Evolutionary conservation across 2,888 invertebrate species (phyloP), one percentile per base, ranked within the genome.

Genomic region (Limnephilus auricula): DNA sequence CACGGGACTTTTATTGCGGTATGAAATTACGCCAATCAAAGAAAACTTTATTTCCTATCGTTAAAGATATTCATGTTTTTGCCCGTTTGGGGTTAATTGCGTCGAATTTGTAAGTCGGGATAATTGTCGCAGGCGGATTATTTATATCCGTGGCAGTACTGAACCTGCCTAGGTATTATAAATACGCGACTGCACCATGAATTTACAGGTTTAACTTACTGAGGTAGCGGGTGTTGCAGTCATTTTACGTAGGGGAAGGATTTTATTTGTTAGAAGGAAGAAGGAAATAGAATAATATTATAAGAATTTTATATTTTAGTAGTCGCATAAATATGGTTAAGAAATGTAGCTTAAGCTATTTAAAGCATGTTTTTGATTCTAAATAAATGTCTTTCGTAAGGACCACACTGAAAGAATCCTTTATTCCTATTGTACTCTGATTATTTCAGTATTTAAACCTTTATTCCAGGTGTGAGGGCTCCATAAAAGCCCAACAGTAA

Each of bases 1-100:
- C 91, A 65, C 90, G 91, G 78, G 90, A 92, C 90, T 91, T 92
- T 92, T 92, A 92, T 92, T 89, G 89, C 92, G 79, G 89, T 83
- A 86, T 91, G 85, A 92, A 92, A 92, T 90, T 79, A 89, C 90
- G 89, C 89, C 92, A 91, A 92, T 92, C 92, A 92, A 90, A 90
- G 89, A 89, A 92, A 92, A 92, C 85, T 91, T 91, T 91, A 92
- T 91, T 88, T 84, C 92, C 85, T 84, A 90, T 92, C 92, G 90
- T 92, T 90, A 90, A 89, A 89, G 90, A 89, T 80, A 89, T 88
- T 78, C 80, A 78, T 65, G 78, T 85, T 85, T 85, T 34, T 34
- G 32, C 82, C 82, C 82, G 37, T 82, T 82, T 82, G 82, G 82
- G 32, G 82, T 32, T 82, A 82, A 82, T 82, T 82, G 82, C 32